A percentile compares a stretch with the other conserved stretches of the same genome.
Evolutionary conservation across 2,113 vertebrate species (phyloP).

Genomic region (Cervus canadensis): DNA sequence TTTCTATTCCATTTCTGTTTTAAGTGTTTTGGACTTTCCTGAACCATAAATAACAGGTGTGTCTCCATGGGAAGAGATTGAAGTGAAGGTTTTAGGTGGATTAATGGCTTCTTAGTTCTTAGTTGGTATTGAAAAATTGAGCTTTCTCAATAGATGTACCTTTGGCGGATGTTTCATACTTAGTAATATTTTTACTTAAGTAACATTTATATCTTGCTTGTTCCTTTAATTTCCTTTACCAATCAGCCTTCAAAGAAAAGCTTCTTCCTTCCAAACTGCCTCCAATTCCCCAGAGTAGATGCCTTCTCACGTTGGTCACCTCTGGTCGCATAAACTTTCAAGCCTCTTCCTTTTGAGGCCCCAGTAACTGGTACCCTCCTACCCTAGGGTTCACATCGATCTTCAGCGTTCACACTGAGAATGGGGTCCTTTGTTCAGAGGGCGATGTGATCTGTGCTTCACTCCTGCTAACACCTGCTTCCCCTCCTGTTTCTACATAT

Average conservation of each 20-base stretch:
- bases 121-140: not conserved
- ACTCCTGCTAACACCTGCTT: not conserved
- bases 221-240: not conserved
- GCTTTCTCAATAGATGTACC: not conserved
- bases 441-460: not conserved
- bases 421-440: not conserved
- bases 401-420: not conserved
- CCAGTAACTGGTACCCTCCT: not conserved
- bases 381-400: not conserved
- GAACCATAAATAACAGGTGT: slow-evolving; percentile 17
- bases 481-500: not conserved
- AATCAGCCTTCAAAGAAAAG: not conserved
- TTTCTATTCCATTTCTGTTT: not conserved
- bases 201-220: not conserved
- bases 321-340: not conserved
- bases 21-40: slow-evolving; percentile 13
- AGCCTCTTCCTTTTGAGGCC: not conserved
- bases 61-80: not conserved
- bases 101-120: not conserved
- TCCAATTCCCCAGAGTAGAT: not conserved
- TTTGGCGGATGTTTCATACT: not conserved
- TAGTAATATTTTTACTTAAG: not conserved
- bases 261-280: not conserved
- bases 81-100: not conserved
- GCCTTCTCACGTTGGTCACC: not conserved